phyloP scores from a whole-genome alignment of 92 coral and sea anemone species.

The Epizoanthus scotinus region DNA sequence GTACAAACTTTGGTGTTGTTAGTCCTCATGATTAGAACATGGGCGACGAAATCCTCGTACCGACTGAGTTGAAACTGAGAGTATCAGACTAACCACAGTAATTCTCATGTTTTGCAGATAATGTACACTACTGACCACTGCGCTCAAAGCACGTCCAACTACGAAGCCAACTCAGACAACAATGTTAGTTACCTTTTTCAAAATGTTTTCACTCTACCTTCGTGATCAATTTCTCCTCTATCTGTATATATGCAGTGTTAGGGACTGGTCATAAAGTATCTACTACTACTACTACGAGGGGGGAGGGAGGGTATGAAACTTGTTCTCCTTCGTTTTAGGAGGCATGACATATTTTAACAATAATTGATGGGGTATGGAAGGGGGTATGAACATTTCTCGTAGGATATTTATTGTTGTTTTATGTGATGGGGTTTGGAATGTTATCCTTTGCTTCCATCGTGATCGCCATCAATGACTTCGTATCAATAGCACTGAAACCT shows the following conservation, averaged over 20 bases:
- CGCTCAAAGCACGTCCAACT: conserved; percentile 76
- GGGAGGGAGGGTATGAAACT: too few relatives aligned
- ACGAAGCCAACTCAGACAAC: conserved; percentile 93
- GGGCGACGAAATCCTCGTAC: too few relatives aligned
- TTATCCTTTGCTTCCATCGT: not conserved
- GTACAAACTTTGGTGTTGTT: not conserved
- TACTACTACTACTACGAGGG: too few relatives aligned
- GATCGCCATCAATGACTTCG: not conserved
- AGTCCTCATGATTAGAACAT: too few relatives aligned
- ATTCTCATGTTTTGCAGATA: conserved; percentile 45
- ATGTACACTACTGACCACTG: conserved; percentile 84
- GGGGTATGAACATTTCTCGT: too few relatives aligned
- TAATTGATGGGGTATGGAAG: too few relatives aligned
- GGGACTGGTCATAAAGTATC: too few relatives aligned
- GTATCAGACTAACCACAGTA: not conserved
- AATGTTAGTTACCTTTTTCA: conserved; percentile 56
- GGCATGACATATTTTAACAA: too few relatives aligned
- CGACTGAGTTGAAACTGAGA: not conserved
- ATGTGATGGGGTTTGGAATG: too few relatives aligned
- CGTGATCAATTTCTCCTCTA: not conserved
- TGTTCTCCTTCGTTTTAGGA: too few relatives aligned
- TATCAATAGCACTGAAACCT: not conserved
- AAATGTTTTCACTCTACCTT: too few relatives aligned
- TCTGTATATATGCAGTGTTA: not conserved
- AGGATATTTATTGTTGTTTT: too few relatives aligned